Percentiles rank a stretch among this genome's conserved stretches.
phyloP scores from a whole-genome alignment of 2,113 vertebrate species.

The Albula goreensis region DNA sequence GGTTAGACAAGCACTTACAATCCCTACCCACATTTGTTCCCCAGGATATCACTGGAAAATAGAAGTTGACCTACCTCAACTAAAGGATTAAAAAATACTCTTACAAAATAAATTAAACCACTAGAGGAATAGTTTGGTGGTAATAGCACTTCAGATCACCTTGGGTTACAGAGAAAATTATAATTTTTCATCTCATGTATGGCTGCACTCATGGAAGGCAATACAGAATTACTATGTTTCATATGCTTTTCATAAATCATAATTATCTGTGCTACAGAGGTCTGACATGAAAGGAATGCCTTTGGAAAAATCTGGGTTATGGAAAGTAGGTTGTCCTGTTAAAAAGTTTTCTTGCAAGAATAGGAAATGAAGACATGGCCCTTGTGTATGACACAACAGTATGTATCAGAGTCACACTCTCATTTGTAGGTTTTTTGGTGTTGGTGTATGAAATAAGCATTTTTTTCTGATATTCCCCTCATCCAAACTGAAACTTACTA shows the following conservation, averaged over 20 bases:
- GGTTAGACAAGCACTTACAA: too few species aligned
- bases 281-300: conserved; percentile 39
- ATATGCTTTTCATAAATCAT: conserved; percentile 51
- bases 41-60: too few species aligned
- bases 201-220: conserved; percentile 42
- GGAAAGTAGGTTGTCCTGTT: conserved; percentile 44
- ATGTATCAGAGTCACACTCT: too few species aligned
- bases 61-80: too few species aligned
- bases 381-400: conserved; percentile 3
- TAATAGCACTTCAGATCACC: conserved; percentile 25
- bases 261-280: conserved; percentile 47
- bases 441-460: too few species aligned
- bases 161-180: conserved; percentile 37
- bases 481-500: too few species aligned
- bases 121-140: background rate
- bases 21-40: too few species aligned
- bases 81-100: background rate
- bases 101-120: background rate
- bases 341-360: conserved; percentile 31
- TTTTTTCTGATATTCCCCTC: too few species aligned
- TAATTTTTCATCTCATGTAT: conserved; percentile 32
- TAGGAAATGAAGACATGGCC: conserved; percentile 17
- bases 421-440: too few species aligned
- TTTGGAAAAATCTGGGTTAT: conserved; percentile 47
- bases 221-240: conserved; percentile 48